phyloP scores from a whole-genome alignment of 2,113 vertebrate species.

The Mustelus asterias region DNA sequence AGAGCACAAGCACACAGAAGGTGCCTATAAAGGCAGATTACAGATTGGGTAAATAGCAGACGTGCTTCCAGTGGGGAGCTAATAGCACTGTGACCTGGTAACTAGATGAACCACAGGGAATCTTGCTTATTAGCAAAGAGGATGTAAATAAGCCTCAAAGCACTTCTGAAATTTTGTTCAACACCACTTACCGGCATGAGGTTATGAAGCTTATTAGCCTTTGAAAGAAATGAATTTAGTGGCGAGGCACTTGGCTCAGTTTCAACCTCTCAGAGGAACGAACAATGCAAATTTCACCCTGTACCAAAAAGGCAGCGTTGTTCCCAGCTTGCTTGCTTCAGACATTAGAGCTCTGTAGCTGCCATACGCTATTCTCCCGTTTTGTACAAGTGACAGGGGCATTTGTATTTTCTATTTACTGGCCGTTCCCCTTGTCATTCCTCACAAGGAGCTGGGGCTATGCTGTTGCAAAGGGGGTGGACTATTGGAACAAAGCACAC shows the following conservation, averaged over 20 bases:
- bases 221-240: constrained; percentile 12
- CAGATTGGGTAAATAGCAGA: constrained; percentile 12
- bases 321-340: neutral
- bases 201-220: constrained; percentile 23
- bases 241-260: neutral
- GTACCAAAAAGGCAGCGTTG: neutral
- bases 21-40: constrained; percentile 20
- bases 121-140: constrained; percentile 16
- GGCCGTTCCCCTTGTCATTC: neutral
- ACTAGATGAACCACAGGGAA: neutral
- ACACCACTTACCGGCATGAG: neutral
- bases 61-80: constrained; percentile 9
- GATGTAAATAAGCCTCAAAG: neutral
- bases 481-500: neutral
- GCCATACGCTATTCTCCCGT: neutral
- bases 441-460: neutral
- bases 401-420: neutral
- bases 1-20: neutral
- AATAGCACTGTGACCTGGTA: neutral
- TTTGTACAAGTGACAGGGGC: neutral
- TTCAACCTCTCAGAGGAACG: constrained; percentile 4
- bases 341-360: neutral
- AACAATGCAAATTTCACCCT: neutral
- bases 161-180: constrained; percentile 28
- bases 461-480: neutral